Evolutionary conservation across 2,797 vertebrate genomes (phyloP).

Genomic region (Pygocentrus nattereri): DNA sequence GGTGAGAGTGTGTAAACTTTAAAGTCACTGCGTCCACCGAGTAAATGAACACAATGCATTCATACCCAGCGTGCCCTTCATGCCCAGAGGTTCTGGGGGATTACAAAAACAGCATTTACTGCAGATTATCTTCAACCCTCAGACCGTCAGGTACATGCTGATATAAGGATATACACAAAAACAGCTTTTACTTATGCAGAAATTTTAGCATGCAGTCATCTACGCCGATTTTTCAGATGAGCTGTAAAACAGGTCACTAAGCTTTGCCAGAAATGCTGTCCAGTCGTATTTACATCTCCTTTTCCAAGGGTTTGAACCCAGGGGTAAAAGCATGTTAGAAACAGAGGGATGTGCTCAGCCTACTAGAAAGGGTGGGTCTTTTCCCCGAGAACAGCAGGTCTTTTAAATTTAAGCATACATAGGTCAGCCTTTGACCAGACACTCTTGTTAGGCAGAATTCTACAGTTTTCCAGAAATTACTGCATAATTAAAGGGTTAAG

Average conservation of each 20-base stretch:
- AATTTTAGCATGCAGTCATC: not conserved
- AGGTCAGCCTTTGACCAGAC: too few species aligned
- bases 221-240: not conserved
- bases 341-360: too few species aligned
- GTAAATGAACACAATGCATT: slow-evolving; percentile 21
- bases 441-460: too few species aligned
- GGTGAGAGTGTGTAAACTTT: not conserved
- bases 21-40: not conserved
- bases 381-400: too few species aligned
- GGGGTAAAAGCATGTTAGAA: not conserved
- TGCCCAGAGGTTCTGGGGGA: slow-evolving; percentile 13
- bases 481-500: too few species aligned
- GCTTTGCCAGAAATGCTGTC: not conserved
- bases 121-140: slow-evolving; percentile 27
- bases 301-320: not conserved
- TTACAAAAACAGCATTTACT: slow-evolving; percentile 8
- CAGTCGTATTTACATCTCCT: not conserved
- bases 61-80: not conserved
- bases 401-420: too few species aligned
- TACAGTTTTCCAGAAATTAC: too few species aligned
- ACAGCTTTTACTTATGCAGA: not conserved
- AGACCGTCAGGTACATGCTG: slow-evolving; percentile 13
- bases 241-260: not conserved
- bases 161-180: not conserved
- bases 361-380: too few species aligned